Evolutionary conservation across 2,888 invertebrate species (phyloP).

Genomic region (Sphinx pinastri): DNA sequence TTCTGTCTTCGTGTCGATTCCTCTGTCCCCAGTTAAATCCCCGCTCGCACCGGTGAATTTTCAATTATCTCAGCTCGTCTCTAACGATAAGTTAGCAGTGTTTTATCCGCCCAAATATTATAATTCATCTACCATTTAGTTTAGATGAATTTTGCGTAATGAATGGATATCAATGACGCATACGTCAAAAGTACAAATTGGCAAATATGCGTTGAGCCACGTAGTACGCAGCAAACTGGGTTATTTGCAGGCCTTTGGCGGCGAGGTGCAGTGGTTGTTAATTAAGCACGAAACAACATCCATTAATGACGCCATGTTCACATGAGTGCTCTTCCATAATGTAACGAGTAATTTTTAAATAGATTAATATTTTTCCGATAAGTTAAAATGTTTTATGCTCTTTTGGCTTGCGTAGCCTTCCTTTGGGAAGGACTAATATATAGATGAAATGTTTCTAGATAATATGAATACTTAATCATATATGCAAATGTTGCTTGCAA

Average conservation of each 20-base stretch:
- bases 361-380: conserved; percentile 4
- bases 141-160: conserved; percentile 31
- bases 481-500: no score
- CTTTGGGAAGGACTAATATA: no score
- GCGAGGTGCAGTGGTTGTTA: conserved; percentile 32
- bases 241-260: conserved; percentile 1
- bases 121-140: conserved; percentile 38
- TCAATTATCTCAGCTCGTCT: conserved; percentile 53
- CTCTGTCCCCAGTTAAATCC: conserved; percentile 49
- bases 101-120: conserved; percentile 41
- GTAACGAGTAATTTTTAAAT: not conserved
- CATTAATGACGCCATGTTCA: conserved; percentile 33
- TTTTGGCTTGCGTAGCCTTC: not conserved
- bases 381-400: not conserved
- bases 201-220: not conserved
- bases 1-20: conserved; percentile 44
- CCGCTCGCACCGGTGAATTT: conserved; percentile 52
- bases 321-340: conserved; percentile 29
- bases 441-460: no score
- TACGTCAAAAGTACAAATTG: conserved; percentile 17
- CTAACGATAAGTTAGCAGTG: conserved; percentile 49
- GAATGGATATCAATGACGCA: conserved; percentile 5
- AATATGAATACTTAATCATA: no score
- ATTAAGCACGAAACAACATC: conserved; percentile 34
- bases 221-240: not conserved